Evolutionary conservation across 2,113 vertebrate genomes (phyloP).

Genomic region (Mormyrus lacerda): DNA sequence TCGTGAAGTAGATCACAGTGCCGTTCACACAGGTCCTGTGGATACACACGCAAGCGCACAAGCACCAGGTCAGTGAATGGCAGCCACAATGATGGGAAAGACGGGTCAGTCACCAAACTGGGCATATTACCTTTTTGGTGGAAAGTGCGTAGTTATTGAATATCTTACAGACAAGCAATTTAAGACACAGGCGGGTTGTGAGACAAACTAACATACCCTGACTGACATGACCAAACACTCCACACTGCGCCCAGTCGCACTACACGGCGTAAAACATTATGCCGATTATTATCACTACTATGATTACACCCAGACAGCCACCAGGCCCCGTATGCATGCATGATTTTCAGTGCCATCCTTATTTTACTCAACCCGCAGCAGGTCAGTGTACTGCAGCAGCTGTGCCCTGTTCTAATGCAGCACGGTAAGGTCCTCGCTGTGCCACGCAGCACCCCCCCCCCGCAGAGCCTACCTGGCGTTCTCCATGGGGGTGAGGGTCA

Average conservation of each 20-base stretch:
- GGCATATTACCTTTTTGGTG: background rate
- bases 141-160: background rate
- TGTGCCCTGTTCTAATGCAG: background rate
- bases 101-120: background rate
- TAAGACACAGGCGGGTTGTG: background rate
- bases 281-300: background rate
- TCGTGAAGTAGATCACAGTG: constrained; percentile 65
- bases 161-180: background rate
- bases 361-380: background rate
- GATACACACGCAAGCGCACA: constrained; percentile 12
- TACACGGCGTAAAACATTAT: background rate
- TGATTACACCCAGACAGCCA: background rate
- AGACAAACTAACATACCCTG: background rate
- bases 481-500: constrained; percentile 78
- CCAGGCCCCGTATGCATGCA: background rate
- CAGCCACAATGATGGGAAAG: background rate
- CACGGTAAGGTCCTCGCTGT: background rate
- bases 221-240: background rate
- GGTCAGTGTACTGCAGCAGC: background rate
- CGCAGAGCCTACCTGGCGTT: constrained; percentile 77
- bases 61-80: background rate
- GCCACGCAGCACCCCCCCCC: background rate
- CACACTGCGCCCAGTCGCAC: background rate
- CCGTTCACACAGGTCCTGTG: constrained; percentile 93
- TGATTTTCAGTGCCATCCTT: background rate